Base-by-base conservation (phyloP, 2,797 vertebrate genomes). In the Rhyacichthys aspro region DNA sequence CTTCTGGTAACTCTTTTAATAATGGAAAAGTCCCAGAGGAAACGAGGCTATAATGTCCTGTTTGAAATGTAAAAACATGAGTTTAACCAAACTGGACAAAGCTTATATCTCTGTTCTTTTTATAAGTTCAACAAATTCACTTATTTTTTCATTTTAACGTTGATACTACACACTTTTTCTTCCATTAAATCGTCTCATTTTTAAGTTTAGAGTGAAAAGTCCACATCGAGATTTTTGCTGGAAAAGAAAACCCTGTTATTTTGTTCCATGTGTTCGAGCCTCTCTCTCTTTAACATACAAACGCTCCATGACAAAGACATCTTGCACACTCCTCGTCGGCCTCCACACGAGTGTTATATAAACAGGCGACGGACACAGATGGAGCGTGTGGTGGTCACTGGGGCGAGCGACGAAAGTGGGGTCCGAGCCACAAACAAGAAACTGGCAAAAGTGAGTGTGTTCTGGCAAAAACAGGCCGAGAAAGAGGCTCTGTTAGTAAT, bases 311-410 rank as follows among this genome's bases (percentile, higher is more conserved):
- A 81, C 68, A 78, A 84, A 78, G 55, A 80, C 76, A 74, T 68
- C 67, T 70, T 78, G 68, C 78, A 75, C 73, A 74, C 66, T 55
- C 62, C 65, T 57, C 70, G 52, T 67, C 55, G 2, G 50, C 68
- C 62, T 41, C 52, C 72, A 76, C 55, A 81, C 37, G 65, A 47
- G 70, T 72, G 85, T 88, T 86, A 88, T 73, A 82, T 86, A 88
- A 86, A 89, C 82, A 89, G 75, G 78, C 82, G n/a, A n/a, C 70
- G 63, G 75, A 76, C 69, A 47, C 84, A 87, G 85, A 86, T 84
- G 82, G 85, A 80, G 69, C 63, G 77, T 41, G 78, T 57, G 56
- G 57, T 75, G 79, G 80, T 83, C 76, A 60, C 46, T 42, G 42
- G 58, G 55, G 61, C 48, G 59, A 55, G 72, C 56, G 70, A 77